These are phyloP conservation scores for Heliangelus exortis DNA, from an alignment of 2,797 vertebrate genomes.

Conservation along the genomic window DNA sequence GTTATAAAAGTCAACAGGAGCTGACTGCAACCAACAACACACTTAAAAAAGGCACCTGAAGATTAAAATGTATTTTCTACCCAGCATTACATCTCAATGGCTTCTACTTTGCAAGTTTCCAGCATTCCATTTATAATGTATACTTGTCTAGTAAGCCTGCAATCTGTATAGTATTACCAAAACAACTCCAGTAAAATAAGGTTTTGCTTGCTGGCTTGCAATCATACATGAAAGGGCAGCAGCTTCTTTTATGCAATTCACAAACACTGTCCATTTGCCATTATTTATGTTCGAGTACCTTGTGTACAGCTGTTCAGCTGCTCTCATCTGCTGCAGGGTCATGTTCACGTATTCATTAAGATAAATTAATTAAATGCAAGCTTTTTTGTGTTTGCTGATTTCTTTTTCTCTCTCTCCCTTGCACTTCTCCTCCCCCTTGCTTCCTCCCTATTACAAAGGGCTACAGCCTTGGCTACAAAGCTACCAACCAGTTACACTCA, in stretches of 20 bases:
- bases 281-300: conserved; percentile 34
- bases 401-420: conserved; percentile 31
- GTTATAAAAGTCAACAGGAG: background rate
- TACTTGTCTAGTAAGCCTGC: background rate
- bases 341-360: conserved; percentile 15
- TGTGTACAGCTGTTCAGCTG: conserved; percentile 1
- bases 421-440: conserved; percentile 60
- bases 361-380: conserved; percentile 46
- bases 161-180: background rate
- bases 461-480: conserved; percentile 75
- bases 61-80: background rate
- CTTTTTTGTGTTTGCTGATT: conserved; percentile 46
- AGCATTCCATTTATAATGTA: background rate
- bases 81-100: background rate
- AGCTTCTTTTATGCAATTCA: conserved; percentile 16
- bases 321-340: conserved; percentile 48
- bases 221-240: background rate
- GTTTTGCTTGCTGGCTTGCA: background rate
- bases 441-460: conserved; percentile 67
- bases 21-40: background rate
- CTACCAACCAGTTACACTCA: conserved; percentile 67
- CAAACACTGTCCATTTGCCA: background rate
- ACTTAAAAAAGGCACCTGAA: background rate
- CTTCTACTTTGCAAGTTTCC: background rate
- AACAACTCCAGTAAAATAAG: background rate